Conservation (phyloP, 1,140 invertebrate genomes). For the Geopemphigus sp. region DNA sequence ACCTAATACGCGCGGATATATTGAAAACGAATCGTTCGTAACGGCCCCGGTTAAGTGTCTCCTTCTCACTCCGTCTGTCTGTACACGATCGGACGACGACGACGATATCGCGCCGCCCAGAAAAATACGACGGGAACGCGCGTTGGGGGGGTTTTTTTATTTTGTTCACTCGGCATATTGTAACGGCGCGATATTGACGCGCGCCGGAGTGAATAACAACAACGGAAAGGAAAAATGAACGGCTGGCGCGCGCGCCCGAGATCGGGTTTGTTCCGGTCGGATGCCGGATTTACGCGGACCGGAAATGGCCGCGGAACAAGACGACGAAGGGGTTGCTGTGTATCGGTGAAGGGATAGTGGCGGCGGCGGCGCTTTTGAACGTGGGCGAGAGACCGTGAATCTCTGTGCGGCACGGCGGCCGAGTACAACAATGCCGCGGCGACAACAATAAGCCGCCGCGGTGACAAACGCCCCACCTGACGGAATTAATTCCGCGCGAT, state of each 20-base stretch:
- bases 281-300: not conserved
- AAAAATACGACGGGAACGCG: not conserved
- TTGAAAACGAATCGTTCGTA: slow-evolving; percentile 27
- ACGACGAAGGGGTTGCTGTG: too few relatives aligned
- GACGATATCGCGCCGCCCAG: too few relatives aligned
- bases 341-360: not conserved
- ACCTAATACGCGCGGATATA: not conserved
- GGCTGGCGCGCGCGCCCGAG: too few relatives aligned
- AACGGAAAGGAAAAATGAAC: too few relatives aligned
- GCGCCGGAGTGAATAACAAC: too few relatives aligned
- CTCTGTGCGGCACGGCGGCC: not conserved
- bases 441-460: not conserved
- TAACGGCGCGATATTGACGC: too few relatives aligned
- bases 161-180: too few relatives aligned
- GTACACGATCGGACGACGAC: too few relatives aligned
- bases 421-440: not conserved
- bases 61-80: not conserved
- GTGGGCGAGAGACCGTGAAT: not conserved
- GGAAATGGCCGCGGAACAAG: not conserved
- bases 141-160: too few relatives aligned
- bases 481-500: slow-evolving; percentile 17
- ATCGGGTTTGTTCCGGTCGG: slow-evolving; percentile 37
- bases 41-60: too few relatives aligned
- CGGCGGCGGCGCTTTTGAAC: not conserved
- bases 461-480: slow-evolving; percentile 7